A percentile compares a stretch with the other conserved stretches of the same genome.
These are phyloP conservation scores for Microtus montanus DNA, from an alignment of 2,113 vertebrate species.

Conservation along the genomic window DNA sequence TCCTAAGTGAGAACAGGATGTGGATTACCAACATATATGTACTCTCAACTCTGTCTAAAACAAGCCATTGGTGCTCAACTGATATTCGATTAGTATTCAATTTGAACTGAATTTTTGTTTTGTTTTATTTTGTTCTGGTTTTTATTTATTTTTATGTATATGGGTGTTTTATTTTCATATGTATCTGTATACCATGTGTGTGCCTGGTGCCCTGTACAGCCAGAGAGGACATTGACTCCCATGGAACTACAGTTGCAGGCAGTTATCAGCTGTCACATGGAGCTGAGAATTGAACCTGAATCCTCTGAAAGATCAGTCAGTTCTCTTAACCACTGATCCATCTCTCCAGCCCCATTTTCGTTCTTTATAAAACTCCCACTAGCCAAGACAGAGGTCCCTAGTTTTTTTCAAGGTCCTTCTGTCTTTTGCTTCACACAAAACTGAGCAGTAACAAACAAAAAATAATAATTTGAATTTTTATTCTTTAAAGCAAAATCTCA, in stretches of 20 bases:
- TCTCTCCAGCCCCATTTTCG: not conserved
- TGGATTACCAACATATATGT: not conserved
- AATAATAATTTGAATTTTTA: slow-evolving; percentile 26
- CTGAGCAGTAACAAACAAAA: not conserved
- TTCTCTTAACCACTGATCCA: not conserved
- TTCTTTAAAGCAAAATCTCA: slow-evolving; percentile 44
- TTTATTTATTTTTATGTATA: not conserved
- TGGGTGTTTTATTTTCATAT: not conserved
- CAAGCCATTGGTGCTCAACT: not conserved
- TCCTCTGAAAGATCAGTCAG: not conserved
- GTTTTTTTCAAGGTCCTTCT: not conserved
- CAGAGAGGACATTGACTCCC: not conserved
- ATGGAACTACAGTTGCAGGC: not conserved
- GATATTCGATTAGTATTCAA: not conserved
- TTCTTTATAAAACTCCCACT: slow-evolving; percentile 18
- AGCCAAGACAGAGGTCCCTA: not conserved
- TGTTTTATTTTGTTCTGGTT: not conserved
- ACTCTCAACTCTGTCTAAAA: not conserved
- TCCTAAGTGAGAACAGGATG: slow-evolving; percentile 55
- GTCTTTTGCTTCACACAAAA: not conserved
- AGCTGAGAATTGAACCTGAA: not conserved
- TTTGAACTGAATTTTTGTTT: not conserved
- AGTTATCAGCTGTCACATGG: not conserved
- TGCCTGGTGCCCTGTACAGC: not conserved
- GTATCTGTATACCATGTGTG: too few species aligned